phyloP scores from a whole-genome alignment of 2,797 vertebrate species.

The Rhynchonycteris naso region DNA sequence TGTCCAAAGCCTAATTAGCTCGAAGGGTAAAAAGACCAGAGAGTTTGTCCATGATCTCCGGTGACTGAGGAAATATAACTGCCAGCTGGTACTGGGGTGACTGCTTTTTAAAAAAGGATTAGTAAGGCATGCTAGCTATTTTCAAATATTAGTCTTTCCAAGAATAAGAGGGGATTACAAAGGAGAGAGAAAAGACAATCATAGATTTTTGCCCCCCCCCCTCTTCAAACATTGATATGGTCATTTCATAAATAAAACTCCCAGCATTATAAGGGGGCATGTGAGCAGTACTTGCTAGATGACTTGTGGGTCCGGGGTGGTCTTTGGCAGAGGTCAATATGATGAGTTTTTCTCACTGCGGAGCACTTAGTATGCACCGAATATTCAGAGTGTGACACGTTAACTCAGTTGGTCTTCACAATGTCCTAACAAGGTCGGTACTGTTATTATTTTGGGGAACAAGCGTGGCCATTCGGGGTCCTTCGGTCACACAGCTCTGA shows the following conservation, averaged over 20 bases:
- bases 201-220: background rate
- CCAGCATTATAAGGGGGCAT: background rate
- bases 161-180: constrained; percentile 23
- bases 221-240: background rate
- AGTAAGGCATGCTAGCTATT: constrained; percentile 36
- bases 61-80: constrained; percentile 63
- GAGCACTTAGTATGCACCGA: background rate
- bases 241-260: background rate
- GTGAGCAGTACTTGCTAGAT: background rate
- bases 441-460: background rate
- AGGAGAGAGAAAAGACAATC: constrained; percentile 20
- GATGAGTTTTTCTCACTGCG: background rate
- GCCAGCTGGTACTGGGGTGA: background rate
- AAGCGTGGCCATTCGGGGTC: background rate
- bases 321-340: background rate
- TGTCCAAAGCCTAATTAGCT: constrained; percentile 76
- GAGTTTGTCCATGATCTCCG: constrained; percentile 65
- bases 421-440: background rate
- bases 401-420: background rate
- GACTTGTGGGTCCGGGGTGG: background rate
- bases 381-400: background rate
- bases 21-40: constrained; percentile 60
- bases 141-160: constrained; percentile 49
- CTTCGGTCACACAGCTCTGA: background rate
- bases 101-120: background rate